Evolutionary conservation across 2,888 invertebrate genomes (phyloP).

Genomic region (Catonia carolina): DNA sequence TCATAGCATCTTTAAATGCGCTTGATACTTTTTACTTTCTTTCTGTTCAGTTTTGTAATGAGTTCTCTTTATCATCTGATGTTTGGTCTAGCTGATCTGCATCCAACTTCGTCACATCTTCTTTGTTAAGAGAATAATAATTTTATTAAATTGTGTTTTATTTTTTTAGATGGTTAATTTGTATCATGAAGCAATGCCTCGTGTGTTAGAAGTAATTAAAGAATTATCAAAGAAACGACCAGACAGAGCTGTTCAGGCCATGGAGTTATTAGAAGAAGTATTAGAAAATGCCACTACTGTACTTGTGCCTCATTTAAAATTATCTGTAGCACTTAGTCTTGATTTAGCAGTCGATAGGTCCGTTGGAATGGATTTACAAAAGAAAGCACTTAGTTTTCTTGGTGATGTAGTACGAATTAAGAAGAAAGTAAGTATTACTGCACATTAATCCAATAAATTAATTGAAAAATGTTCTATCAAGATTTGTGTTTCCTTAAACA

Average conservation of each 20-base stretch:
- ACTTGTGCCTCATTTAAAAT: slow-evolving; percentile 56
- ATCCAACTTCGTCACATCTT: too few species aligned
- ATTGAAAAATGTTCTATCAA: too few species aligned
- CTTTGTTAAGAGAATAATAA: too few species aligned
- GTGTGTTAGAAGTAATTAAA: slow-evolving; percentile 55
- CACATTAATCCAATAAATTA: slow-evolving; percentile 13
- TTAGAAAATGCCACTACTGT: slow-evolving; percentile 50
- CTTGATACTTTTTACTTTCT: too few species aligned
- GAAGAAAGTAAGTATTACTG: slow-evolving; percentile 51
- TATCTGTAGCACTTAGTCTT: slow-evolving; percentile 59
- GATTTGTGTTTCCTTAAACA: too few species aligned
- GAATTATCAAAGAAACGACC: slow-evolving; percentile 50
- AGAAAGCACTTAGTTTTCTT: slow-evolving; percentile 60
- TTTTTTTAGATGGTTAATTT: slow-evolving; percentile 48
- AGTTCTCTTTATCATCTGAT: too few species aligned
- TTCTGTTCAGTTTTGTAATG: too few species aligned
- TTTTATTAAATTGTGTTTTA: too few species aligned
- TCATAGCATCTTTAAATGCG: too few species aligned
- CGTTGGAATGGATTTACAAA: slow-evolving; percentile 54
- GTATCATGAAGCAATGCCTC: slow-evolving; percentile 55
- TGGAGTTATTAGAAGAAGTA: slow-evolving; percentile 59
- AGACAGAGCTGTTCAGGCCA: slow-evolving; percentile 53
- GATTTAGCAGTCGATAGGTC: slow-evolving; percentile 50
- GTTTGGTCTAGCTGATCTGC: too few species aligned
- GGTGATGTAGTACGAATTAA: slow-evolving; percentile 60